Conservation (phyloP, 2,888 invertebrate species). For the Diogma glabrata region DNA sequence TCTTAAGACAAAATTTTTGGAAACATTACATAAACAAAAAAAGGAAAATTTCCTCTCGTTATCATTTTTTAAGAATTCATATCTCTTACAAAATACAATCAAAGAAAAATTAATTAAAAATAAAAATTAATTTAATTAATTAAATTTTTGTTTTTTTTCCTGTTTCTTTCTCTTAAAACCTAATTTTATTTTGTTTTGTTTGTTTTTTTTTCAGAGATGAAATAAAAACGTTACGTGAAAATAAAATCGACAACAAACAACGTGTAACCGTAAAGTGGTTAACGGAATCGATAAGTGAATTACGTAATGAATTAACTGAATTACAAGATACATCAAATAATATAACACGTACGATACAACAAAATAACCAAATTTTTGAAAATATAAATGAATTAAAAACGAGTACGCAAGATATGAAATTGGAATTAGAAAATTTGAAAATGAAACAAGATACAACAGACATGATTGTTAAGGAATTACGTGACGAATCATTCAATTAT, state of each 20-base stretch:
- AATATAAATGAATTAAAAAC: conserved; percentile 28
- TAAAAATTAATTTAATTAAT: no score
- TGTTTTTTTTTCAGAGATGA: no score
- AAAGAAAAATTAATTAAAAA: no score
- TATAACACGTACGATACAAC: conserved; percentile 30
- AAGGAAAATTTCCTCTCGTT: no score
- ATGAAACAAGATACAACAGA: conserved; percentile 34
- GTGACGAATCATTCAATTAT: conserved; percentile 33
- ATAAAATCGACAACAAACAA: no score
- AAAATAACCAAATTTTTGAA: conserved; percentile 31
- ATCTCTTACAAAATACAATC: no score
- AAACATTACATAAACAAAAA: no score
- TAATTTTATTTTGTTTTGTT: no score
- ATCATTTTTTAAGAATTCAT: no score
- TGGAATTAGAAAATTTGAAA: conserved; percentile 33
- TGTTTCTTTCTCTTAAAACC: no score
- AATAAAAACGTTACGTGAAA: conserved; percentile 30
- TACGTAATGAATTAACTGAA: conserved; percentile 59
- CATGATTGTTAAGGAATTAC: conserved; percentile 32
- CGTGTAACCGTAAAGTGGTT: conserved; percentile 63
- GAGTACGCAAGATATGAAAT: conserved; percentile 33
- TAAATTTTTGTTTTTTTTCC: no score
- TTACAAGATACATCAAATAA: conserved; percentile 40
- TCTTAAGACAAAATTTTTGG: no score
- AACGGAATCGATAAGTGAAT: conserved; percentile 55